Evolutionary conservation across 2,888 invertebrate genomes (phyloP), one percentile per base, ranked within the genome.

Genomic region (Osedax frankpressi): DNA sequence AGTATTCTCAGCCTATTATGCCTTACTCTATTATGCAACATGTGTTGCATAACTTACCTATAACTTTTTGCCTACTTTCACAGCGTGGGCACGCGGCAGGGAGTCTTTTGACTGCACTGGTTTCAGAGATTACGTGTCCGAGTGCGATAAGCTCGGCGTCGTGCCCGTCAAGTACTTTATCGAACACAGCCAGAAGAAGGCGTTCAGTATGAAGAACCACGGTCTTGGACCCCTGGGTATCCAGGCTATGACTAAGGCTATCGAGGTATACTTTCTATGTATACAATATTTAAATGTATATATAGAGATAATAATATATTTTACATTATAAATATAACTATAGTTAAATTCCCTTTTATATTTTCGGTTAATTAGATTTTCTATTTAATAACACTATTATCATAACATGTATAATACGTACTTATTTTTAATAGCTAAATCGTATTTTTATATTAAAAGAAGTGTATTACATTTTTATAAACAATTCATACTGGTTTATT

Each of bases 141-240:
- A 80, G 69, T 83, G 77, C 81, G 84, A 75, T 77, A 76, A 80
- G 71, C 78, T 81, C 73, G 82, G 81, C 3, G 75, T 82, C 2
- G 81, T 82, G 3, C 83, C 83, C 1, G 80, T 81, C 26, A 80
- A 80, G 3, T 82, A 82, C 77, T 80, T 81, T 76, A 79, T 81
- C 27, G 80, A 82, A 2, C 82, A 83, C 75, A 81, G 83, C 30
- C 76, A 78, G 27, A 81, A 83, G 72, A 76, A 76, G 59, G 79
- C 79, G 70, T 78, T 84, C 25, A 77, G 78, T 6, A 82, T 84
- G 82, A 75, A 73, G 28, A 74, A 77, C 71, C 77, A 78, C 70
- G 78, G 78, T 27, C 75, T 78, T 0, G 77, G 77, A 1, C 65
- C 75, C 6, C 70, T 71, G 1, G 78, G 77, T 2, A 74, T 76